These are phyloP conservation scores for Hirtodrosophila histrioides DNA, from an alignment of 2,888 invertebrate genomes.

Conservation along the genomic window DNA sequence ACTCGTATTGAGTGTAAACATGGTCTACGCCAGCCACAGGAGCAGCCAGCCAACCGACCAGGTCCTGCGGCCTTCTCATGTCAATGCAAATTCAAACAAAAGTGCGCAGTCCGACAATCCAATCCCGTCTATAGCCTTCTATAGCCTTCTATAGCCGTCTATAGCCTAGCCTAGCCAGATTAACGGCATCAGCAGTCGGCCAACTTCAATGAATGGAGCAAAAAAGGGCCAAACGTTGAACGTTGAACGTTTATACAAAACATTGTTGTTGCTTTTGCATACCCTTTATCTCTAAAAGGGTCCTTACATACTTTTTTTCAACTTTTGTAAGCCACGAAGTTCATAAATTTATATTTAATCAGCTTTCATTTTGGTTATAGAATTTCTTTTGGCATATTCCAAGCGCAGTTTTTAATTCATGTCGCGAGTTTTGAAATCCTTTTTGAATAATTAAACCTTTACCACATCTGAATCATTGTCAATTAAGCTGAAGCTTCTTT, in stretches of 20 bases:
- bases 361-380: too few species aligned
- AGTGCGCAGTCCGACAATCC: conserved; percentile 50
- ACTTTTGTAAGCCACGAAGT: not conserved
- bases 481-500: not conserved
- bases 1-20: conserved; percentile 54
- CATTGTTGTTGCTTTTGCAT: conserved; percentile 42
- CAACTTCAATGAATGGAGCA: conserved; percentile 52
- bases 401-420: too few species aligned
- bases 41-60: conserved; percentile 13
- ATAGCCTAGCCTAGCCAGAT: conserved; percentile 53
- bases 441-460: too few species aligned
- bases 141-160: not conserved
- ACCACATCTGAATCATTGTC: too few species aligned
- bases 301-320: not conserved
- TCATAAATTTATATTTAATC: too few species aligned
- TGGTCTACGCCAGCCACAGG: conserved; percentile 34
- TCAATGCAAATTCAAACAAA: conserved; percentile 70
- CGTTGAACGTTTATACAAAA: conserved; percentile 35
- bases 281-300: conserved; percentile 20
- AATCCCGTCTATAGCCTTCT: conserved; percentile 44
- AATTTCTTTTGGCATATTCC: too few species aligned
- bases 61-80: conserved; percentile 34
- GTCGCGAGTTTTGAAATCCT: too few species aligned
- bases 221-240: conserved; percentile 34
- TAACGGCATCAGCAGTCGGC: conserved; percentile 71